Conservation (phyloP, 2,797 vertebrate genomes). For the Amazona finschi region DNA sequence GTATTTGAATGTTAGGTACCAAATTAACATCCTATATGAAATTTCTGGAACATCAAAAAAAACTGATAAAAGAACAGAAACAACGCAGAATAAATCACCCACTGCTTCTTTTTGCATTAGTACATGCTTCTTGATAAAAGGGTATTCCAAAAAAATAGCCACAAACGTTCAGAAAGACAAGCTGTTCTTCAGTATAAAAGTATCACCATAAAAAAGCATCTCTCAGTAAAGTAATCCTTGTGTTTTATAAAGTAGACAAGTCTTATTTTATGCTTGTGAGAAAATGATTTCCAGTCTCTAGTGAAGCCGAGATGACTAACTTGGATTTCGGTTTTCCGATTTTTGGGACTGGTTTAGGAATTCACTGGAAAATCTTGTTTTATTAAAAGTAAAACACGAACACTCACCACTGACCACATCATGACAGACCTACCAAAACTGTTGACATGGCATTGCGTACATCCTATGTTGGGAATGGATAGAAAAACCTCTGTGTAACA, state of each 20-base stretch:
- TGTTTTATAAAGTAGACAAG: background rate
- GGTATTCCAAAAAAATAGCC: background rate
- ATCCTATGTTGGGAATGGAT: background rate
- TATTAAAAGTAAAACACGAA: background rate
- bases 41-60: background rate
- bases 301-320: background rate
- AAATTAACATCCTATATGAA: background rate
- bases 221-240: background rate
- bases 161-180: background rate
- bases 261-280: background rate
- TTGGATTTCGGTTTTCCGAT: background rate
- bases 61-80: background rate
- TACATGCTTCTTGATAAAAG: background rate
- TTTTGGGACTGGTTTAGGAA: background rate
- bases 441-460: background rate
- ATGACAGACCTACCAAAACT: background rate
- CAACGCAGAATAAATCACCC: background rate
- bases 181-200: background rate
- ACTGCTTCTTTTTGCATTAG: fast-evolving
- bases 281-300: background rate
- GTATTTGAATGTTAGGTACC: background rate
- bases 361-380: background rate
- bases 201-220: background rate
- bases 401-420: background rate
- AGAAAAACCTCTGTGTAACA: background rate